Percentiles rank a stretch among this genome's conserved stretches.
Conservation (phyloP, 1,140 invertebrate genomes). For the Dreissena polymorpha region DNA sequence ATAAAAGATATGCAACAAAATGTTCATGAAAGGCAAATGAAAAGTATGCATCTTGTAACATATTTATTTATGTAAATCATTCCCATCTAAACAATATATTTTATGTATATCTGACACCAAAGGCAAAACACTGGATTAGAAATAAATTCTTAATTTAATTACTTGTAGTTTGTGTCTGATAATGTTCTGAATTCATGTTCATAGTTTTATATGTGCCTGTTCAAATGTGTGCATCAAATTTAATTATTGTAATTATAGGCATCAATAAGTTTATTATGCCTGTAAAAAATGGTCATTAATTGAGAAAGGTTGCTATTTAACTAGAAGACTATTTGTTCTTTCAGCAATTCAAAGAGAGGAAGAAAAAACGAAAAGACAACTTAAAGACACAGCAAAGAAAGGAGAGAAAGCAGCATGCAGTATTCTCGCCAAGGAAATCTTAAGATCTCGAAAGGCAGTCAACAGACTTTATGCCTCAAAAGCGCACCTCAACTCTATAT, state of each 20-base stretch:
- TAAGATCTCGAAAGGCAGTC: constrained; percentile 93
- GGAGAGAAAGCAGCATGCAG: constrained; percentile 96
- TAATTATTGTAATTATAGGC: neutral
- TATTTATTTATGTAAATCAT: constrained; percentile 82
- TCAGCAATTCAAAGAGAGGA: constrained; percentile 96
- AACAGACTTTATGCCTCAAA: constrained; percentile 96
- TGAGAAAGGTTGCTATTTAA: neutral
- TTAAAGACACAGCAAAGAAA: constrained; percentile 98
- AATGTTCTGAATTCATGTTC: neutral
- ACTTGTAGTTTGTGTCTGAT: neutral
- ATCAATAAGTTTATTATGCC: neutral
- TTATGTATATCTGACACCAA: too few species aligned
- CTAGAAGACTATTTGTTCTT: constrained; percentile 13
- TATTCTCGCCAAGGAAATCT: constrained; percentile 97
- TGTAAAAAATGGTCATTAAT: neutral
- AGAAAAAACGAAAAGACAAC: constrained; percentile 95
- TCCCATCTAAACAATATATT: too few species aligned
- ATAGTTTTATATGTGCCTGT: neutral
- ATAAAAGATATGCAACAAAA: neutral
- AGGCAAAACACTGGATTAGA: too few species aligned
- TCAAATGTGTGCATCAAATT: too few species aligned
- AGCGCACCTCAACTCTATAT: constrained; percentile 98
- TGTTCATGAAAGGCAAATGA: neutral
- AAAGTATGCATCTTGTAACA: constrained; percentile 82
- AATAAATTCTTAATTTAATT: neutral